These are phyloP conservation scores for Sitta carolinensis DNA, from an alignment of 2,797 vertebrate genomes.

Conservation along the genomic window DNA sequence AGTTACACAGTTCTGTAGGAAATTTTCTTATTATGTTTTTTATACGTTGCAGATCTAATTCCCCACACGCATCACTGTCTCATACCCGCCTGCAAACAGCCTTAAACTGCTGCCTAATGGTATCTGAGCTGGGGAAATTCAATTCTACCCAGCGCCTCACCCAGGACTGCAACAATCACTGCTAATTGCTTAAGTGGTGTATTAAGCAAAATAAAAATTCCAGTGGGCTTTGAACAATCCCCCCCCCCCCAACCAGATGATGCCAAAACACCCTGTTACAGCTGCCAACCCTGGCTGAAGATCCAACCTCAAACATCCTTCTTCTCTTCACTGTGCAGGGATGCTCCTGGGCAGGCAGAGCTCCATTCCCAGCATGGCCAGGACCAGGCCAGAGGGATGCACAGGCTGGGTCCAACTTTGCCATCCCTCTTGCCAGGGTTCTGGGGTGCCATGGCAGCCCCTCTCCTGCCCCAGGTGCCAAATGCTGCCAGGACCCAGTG, in stretches of 20 bases:
- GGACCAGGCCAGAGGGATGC: rapidly evolving
- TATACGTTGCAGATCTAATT: neutral
- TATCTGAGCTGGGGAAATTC: constrained; percentile 43
- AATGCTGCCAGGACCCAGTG: neutral
- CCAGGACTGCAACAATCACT: constrained; percentile 6
- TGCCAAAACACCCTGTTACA: neutral
- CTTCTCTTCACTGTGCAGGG: neutral
- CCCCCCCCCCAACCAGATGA: neutral
- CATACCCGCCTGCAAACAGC: neutral
- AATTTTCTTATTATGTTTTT: neutral
- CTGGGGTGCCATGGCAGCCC: neutral
- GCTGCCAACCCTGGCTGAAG: neutral
- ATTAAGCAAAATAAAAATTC: constrained; percentile 56
- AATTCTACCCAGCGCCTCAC: constrained; percentile 11
- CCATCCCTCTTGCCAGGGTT: neutral
- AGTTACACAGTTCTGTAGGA: neutral
- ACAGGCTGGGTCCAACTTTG: neutral
- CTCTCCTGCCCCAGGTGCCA: neutral
- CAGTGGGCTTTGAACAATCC: neutral
- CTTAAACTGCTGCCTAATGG: neutral
- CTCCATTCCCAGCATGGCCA: rapidly evolving
- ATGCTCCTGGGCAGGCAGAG: neutral
- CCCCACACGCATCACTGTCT: neutral
- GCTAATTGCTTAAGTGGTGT: constrained; percentile 49
- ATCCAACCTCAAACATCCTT: neutral